Percentiles rank a stretch among this genome's conserved stretches.
These are phyloP conservation scores for Arctia plantaginis DNA, from an alignment of 2,888 invertebrate genomes.

Conservation along the genomic window DNA sequence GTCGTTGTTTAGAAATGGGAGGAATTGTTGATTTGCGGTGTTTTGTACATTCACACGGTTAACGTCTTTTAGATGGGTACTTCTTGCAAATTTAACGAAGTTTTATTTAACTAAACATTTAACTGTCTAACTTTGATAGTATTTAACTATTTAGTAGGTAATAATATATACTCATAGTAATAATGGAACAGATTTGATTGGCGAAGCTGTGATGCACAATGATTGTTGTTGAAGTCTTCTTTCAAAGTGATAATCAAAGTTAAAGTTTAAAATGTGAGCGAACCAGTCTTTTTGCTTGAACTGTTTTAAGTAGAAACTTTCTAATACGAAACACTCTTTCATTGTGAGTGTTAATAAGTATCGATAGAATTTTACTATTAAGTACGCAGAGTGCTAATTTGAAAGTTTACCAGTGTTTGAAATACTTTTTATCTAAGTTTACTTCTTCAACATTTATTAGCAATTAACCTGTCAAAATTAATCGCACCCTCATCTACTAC, in stretches of 20 bases:
- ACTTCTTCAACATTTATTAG: too few relatives aligned
- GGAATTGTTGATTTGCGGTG: constrained; percentile 7
- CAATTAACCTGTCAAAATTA: too few relatives aligned
- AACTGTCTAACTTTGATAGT: constrained; percentile 1
- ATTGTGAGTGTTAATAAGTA: neutral
- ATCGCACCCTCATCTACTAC: too few relatives aligned
- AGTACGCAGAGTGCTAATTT: neutral
- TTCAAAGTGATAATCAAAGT: too few relatives aligned
- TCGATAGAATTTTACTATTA: neutral
- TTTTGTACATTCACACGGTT: constrained; percentile 1
- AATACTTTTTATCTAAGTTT: too few relatives aligned
- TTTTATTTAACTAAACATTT: neutral
- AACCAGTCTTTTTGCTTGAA: too few relatives aligned
- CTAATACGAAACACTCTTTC: neutral
- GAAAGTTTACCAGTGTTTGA: neutral
- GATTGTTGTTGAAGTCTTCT: too few relatives aligned
- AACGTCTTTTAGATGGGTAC: neutral
- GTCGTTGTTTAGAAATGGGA: constrained; percentile 15
- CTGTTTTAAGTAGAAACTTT: too few relatives aligned
- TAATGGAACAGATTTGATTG: too few relatives aligned
- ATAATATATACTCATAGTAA: too few relatives aligned
- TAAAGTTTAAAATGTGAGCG: neutral
- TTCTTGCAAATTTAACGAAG: neutral
- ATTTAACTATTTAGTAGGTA: neutral
- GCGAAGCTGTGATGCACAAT: too few relatives aligned